Evolutionary conservation across 2,113 vertebrate genomes (phyloP), one percentile per base, ranked within the genome.

Genomic region (Heterotilapia buettikoferi): DNA sequence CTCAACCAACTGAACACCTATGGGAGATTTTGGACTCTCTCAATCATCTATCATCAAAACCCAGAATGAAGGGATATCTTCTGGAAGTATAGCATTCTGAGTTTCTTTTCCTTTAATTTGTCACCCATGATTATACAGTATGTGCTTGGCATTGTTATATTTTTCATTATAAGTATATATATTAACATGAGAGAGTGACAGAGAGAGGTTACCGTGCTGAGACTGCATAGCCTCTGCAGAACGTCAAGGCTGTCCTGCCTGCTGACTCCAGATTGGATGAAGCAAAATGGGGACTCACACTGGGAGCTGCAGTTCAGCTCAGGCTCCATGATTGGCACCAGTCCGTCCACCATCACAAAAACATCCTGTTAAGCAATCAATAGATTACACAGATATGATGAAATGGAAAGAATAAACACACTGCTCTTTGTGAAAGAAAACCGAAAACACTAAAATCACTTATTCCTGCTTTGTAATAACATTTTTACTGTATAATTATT

Each of bases 261-360:
- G 93, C 89, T 95, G 94, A 93, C 76, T 87, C 93, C 95, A 6
- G 94, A 95, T 90, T 94, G 92, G 89, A 96, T 91, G 92, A 92
- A 92, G 91, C 96, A 97, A 79, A 86, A 92, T n/a, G 90, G 86
- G 56, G 96, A 94, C 21, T 96, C 94, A 79, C 97, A 98, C 61
- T 96, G 95, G 61, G 96, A 96, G 92, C 98, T 98, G 96, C 98
- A 99, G 97, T 99, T 99, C 94, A 97, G 96, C 93, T 97, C 95
- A 5, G 93, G 90, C 96, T 98, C 97, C 98, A 98, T 98, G 93
- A 89, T 88, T 91, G 90, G 68, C 83, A 84, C 85, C 86, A 29
- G 89, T 90, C 89, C 21, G 85, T 88, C 84, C 73, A 84, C 85
- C 82, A 86, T 95, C 92, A 94, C 33, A 88, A 43, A 73, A 85